phyloP scores from a whole-genome alignment of 2,888 invertebrate genomes.

The Rotaria magnacalcarata region DNA sequence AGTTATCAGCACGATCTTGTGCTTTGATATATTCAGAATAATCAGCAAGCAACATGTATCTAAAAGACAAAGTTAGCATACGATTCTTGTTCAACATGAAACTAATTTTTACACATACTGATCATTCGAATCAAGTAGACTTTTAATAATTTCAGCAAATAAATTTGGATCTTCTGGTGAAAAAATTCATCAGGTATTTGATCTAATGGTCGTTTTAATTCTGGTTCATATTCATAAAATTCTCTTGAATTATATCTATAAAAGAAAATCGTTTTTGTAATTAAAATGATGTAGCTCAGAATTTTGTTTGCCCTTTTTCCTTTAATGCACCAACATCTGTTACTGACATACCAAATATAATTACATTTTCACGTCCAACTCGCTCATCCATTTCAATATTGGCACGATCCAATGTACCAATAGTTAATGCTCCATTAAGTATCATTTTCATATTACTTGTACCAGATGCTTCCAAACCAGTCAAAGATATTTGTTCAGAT shows the following conservation, averaged over 20 bases:
- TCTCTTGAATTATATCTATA: conserved; percentile 83
- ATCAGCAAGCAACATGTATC: conserved; percentile 88
- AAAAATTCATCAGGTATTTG: conserved; percentile 91
- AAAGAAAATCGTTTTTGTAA: neutral
- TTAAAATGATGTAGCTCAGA: neutral
- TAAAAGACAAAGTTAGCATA: conserved; percentile 49
- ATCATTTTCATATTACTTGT: conserved; percentile 99
- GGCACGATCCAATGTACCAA: conserved; percentile 97
- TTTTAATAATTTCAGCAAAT: conserved; percentile 82
- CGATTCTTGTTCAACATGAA: too few species aligned
- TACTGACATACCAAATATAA: conserved; percentile 76
- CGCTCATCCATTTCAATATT: conserved; percentile 95
- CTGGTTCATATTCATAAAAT: conserved; percentile 82
- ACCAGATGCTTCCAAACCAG: conserved; percentile 97
- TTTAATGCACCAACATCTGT: conserved; percentile 65
- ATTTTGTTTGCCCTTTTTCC: conserved; percentile 57
- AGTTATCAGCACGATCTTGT: conserved; percentile 79
- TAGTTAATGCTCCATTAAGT: conserved; percentile 93
- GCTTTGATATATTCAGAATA: conserved; percentile 85
- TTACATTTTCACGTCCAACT: conserved; percentile 90
- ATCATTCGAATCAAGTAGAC: conserved; percentile 79
- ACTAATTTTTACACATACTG: conserved; percentile 57
- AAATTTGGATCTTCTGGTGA: conserved; percentile 81
- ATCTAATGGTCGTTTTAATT: conserved; percentile 86
- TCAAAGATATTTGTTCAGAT: conserved; percentile 96